Evolutionary conservation across 2,888 invertebrate species (phyloP).

Genomic region (Chaetoderma sp.): DNA sequence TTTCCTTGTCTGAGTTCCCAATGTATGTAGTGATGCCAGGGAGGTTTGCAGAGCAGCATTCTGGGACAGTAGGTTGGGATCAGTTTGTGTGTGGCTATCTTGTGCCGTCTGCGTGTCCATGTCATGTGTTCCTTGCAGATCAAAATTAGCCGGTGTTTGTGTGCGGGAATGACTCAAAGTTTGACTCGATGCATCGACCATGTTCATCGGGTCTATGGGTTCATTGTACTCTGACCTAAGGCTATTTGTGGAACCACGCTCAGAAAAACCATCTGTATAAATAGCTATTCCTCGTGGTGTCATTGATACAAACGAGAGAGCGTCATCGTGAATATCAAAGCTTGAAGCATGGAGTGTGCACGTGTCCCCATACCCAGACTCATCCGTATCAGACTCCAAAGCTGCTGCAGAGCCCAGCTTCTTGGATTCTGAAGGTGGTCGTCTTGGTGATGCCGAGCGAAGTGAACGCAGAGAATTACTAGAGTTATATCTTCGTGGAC

Average conservation of each 20-base stretch:
- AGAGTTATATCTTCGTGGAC: too few species aligned
- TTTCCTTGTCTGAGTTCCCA: constrained; percentile 51
- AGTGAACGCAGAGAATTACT: too few species aligned
- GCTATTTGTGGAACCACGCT: constrained; percentile 52
- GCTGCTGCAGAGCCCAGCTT: background rate
- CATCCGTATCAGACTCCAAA: constrained; percentile 60
- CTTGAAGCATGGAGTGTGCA: constrained; percentile 62
- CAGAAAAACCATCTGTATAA: constrained; percentile 39
- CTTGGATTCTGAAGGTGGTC: too few species aligned
- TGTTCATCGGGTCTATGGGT: constrained; percentile 50
- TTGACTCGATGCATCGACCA: constrained; percentile 51
- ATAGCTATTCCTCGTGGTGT: background rate
- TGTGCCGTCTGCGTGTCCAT: background rate
- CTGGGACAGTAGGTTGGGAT: constrained; percentile 46
- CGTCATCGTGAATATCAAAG: constrained; percentile 47
- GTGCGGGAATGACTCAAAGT: constrained; percentile 56
- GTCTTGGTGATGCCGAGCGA: too few species aligned
- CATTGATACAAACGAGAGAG: background rate
- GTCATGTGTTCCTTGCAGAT: constrained; percentile 17
- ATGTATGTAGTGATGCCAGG: constrained; percentile 51
- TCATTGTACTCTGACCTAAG: constrained; percentile 49
- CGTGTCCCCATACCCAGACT: constrained; percentile 63
- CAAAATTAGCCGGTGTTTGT: constrained; percentile 49
- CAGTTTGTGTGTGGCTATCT: constrained; percentile 35
- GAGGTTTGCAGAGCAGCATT: constrained; percentile 46